Conservation (phyloP, 1,140 invertebrate genomes). For the Dreissena rostriformis region DNA sequence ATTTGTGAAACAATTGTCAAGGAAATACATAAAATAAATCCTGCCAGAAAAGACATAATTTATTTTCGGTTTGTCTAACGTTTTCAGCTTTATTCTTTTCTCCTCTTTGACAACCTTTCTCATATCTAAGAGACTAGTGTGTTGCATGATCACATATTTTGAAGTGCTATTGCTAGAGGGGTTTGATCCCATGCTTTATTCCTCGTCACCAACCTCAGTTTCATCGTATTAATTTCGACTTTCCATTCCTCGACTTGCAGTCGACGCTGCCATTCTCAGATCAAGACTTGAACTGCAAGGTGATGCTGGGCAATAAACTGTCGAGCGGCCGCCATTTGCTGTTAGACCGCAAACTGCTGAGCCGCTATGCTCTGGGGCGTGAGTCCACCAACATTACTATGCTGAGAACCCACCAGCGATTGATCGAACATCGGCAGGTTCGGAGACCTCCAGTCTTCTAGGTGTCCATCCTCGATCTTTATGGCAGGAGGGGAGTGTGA, state of each 20-base stretch:
- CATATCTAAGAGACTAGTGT: constrained; percentile 70
- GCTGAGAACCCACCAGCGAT: constrained; percentile 13
- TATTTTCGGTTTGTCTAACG: constrained; percentile 32
- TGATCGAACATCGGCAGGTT: constrained; percentile 50
- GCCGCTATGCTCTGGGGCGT: constrained; percentile 30
- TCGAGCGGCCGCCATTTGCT: constrained; percentile 41
- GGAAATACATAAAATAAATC: too few relatives aligned
- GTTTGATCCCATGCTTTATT: neutral
- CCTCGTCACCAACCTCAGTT: constrained; percentile 32
- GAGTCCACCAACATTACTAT: constrained; percentile 28
- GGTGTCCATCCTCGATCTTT: constrained; percentile 45
- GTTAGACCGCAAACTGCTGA: constrained; percentile 41
- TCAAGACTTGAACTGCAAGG: constrained; percentile 8
- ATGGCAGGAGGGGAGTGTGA: constrained; percentile 42
- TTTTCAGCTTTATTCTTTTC: constrained; percentile 48
- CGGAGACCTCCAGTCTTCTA: constrained; percentile 45
- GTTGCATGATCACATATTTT: constrained; percentile 72
- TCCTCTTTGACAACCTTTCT: constrained; percentile 68
- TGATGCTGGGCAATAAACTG: constrained; percentile 40
- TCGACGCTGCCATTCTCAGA: neutral
- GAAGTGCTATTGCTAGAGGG: constrained; percentile 48
- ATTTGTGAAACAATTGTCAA: neutral
- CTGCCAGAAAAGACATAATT: too few relatives aligned
- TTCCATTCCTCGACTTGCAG: neutral
- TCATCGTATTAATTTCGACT: neutral